Conservation (phyloP, 2,888 invertebrate species). For the Chirona hameri region DNA sequence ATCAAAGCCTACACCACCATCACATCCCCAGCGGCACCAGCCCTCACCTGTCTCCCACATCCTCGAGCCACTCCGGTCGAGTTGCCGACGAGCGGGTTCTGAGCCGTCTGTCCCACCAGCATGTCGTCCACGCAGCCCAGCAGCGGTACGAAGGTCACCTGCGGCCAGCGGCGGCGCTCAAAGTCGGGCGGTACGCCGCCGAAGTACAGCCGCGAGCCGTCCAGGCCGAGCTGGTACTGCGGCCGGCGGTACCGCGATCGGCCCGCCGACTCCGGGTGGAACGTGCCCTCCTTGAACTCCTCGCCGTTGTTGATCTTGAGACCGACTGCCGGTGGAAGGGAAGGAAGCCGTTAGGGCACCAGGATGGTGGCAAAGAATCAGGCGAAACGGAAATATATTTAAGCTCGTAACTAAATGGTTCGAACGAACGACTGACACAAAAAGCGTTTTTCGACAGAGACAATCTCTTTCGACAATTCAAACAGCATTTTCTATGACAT, state of each 20-base stretch:
- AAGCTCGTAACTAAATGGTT: no score
- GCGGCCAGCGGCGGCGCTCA: conserved; percentile 41
- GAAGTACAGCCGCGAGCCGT: conserved; percentile 67
- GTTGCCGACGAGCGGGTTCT: conserved; percentile 23
- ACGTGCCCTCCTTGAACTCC: conserved; percentile 37
- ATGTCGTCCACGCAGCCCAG: conserved; percentile 80
- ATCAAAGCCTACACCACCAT: no score
- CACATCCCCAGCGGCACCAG: no score
- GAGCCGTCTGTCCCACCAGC: conserved; percentile 54
- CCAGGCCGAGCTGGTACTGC: conserved; percentile 57
- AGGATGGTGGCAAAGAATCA: no score
- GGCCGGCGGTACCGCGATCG: not conserved
- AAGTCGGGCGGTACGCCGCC: conserved; percentile 81
- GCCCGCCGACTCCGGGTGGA: not conserved
- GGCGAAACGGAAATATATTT: no score
- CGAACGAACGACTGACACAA: no score
- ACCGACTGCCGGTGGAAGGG: not conserved
- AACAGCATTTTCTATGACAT: no score
- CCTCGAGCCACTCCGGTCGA: not conserved
- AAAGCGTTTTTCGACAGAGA: no score
- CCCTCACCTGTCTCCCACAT: not conserved
- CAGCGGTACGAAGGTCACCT: conserved; percentile 54
- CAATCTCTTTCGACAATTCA: no score
- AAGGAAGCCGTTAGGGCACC: no score
- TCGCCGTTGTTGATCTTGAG: conserved; percentile 34